These are phyloP conservation scores for Discoglossus pictus DNA, from an alignment of 2,797 vertebrate species.

Conservation along the genomic window DNA sequence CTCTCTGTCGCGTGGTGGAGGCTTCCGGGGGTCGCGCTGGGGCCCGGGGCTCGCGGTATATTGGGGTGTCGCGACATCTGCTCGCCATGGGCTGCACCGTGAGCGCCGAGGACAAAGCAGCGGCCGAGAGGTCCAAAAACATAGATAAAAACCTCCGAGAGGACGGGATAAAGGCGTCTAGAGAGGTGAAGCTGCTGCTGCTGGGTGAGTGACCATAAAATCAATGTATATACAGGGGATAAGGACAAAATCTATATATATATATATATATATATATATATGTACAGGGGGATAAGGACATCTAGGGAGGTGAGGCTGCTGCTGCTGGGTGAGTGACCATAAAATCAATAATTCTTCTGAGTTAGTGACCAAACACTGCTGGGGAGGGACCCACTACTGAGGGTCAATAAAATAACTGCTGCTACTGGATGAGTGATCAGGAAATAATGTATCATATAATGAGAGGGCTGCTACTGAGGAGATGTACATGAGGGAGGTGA, in stretches of 20 bases:
- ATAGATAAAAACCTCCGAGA: constrained; percentile 97
- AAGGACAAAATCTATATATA: no score
- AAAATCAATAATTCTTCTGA: no score
- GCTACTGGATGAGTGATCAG: constrained; percentile 85
- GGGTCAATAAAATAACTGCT: constrained; percentile 96
- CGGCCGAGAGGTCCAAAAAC: constrained; percentile 94
- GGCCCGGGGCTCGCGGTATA: constrained; percentile 37
- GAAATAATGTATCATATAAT: no score
- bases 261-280: no score
- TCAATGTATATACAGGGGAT: no score
- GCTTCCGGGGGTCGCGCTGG: constrained; percentile 23
- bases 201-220: constrained; percentile 88
- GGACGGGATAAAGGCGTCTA: constrained; percentile 93
- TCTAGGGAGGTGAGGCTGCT: constrained; percentile 95
- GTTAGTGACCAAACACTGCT: no score
- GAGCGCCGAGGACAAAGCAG: constrained; percentile 96
- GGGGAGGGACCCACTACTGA: constrained; percentile 95
- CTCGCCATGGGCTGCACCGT: constrained; percentile 95
- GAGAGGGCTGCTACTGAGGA: no score
- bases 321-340: constrained; percentile 85
- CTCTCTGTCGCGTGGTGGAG: constrained; percentile 28
- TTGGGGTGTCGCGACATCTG: constrained; percentile 29
- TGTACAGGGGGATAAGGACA: constrained; percentile 96
- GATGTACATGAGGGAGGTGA: no score
- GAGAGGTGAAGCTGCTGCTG: constrained; percentile 94